phyloP scores from a whole-genome alignment of 2,797 vertebrate genomes.

The Crossoptilon crossoptilon region DNA sequence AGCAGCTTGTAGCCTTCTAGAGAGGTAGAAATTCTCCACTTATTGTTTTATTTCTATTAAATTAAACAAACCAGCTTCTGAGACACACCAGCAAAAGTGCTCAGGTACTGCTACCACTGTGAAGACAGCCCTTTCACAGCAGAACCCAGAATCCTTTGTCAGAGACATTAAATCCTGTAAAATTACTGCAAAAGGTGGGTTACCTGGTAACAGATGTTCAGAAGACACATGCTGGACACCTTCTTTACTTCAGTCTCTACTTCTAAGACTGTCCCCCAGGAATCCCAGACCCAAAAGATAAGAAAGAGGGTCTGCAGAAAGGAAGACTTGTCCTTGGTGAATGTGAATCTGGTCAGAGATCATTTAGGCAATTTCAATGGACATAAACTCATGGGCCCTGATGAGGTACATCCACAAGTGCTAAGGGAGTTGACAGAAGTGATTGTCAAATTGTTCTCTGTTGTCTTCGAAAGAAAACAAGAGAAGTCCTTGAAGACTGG shows the following conservation, averaged over 20 bases:
- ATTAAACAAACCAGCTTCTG: neutral
- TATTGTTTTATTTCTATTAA: neutral
- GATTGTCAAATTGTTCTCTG: too few species aligned
- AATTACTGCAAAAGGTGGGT: neutral
- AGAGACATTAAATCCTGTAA: neutral
- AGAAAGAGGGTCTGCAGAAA: too few species aligned
- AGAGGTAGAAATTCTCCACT: neutral
- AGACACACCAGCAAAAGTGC: neutral
- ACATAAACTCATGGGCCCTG: too few species aligned
- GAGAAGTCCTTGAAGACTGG: neutral
- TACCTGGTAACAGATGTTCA: neutral
- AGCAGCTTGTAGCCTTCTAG: neutral
- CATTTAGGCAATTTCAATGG: too few species aligned
- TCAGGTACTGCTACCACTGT: neutral
- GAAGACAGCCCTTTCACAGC: neutral
- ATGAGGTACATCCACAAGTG: too few species aligned
- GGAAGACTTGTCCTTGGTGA: too few species aligned
- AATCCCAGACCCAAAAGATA: too few species aligned
- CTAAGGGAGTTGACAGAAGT: too few species aligned
- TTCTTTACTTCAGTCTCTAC: neutral
- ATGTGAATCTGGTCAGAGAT: too few species aligned
- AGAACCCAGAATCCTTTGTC: neutral
- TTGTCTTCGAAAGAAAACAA: neutral
- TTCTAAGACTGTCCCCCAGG: too few species aligned
- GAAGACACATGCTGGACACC: neutral